Percentiles rank a stretch among this genome's conserved stretches.
Conservation (phyloP, 1,140 invertebrate species). For the Wasmannia auropunctata region DNA sequence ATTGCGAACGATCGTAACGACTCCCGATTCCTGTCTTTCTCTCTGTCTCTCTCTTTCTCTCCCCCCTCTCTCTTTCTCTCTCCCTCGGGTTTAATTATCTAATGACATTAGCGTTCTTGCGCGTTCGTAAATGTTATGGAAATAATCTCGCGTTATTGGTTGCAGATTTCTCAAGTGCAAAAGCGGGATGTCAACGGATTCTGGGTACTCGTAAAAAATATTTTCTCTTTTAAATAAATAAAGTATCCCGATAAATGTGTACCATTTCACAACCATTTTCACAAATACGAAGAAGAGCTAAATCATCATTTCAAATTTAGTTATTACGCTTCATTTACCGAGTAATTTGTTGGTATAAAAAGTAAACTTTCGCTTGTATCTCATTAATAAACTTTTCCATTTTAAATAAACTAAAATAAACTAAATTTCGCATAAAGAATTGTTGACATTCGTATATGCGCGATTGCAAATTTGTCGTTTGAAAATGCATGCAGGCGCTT, state of each 20-base stretch:
- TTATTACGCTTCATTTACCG: neutral
- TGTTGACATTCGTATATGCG: neutral
- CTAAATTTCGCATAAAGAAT: neutral
- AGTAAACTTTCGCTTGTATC: neutral
- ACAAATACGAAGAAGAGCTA: neutral
- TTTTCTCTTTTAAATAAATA: neutral
- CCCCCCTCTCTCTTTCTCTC: neutral
- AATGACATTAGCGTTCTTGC: neutral
- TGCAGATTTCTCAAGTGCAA: neutral
- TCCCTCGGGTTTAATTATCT: neutral
- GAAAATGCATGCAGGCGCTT: neutral
- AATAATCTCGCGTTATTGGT: neutral
- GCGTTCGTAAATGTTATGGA: neutral
- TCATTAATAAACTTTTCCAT: neutral
- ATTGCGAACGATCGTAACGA: constrained; percentile 38
- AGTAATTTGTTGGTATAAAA: constrained; percentile 4
- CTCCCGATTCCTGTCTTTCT: neutral
- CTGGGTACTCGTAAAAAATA: neutral
- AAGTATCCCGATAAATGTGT: neutral
- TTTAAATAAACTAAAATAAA: neutral
- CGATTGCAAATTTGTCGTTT: neutral
- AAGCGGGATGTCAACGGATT: neutral
- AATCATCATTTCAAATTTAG: constrained; percentile 12
- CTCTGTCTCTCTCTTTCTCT: no score
- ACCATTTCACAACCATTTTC: neutral